These are phyloP conservation scores for Cydia splendana DNA, from an alignment of 1,140 invertebrate genomes.

Conservation along the genomic window DNA sequence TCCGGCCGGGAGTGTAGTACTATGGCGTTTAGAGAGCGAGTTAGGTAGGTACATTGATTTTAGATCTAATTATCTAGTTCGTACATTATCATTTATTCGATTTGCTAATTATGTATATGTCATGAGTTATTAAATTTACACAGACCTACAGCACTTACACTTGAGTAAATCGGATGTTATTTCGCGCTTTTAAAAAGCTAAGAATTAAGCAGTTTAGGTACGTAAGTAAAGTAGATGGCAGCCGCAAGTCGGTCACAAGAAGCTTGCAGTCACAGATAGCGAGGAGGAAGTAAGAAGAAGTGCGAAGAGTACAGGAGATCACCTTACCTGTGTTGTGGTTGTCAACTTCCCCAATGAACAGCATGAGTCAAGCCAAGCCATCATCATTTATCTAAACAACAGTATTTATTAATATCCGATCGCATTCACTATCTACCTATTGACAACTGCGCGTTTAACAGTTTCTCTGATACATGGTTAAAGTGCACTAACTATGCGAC, in stretches of 20 bases:
- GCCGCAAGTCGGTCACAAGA: constrained; percentile 26
- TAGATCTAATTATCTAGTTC: background rate
- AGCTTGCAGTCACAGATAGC: constrained; percentile 37
- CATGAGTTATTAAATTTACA: background rate
- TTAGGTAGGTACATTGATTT: background rate
- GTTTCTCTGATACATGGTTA: background rate
- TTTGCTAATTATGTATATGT: background rate
- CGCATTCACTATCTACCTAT: constrained; percentile 36
- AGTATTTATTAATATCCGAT: constrained; percentile 46
- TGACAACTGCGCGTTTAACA: background rate
- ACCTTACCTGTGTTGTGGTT: constrained; percentile 48
- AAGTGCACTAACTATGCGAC: background rate
- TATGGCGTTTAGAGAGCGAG: background rate
- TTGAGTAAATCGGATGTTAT: background rate
- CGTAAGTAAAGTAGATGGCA: background rate
- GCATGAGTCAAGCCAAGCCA: constrained; percentile 71
- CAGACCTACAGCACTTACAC: background rate
- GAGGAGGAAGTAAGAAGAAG: constrained; percentile 44
- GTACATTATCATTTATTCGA: background rate
- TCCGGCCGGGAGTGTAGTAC: background rate
- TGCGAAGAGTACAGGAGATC: constrained; percentile 43
- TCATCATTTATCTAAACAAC: constrained; percentile 44
- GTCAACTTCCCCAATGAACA: constrained; percentile 42
- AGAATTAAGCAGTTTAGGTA: background rate
- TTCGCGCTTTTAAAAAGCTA: background rate